Conservation (phyloP, 2,888 invertebrate genomes). For the Perizoma affinitatum region DNA sequence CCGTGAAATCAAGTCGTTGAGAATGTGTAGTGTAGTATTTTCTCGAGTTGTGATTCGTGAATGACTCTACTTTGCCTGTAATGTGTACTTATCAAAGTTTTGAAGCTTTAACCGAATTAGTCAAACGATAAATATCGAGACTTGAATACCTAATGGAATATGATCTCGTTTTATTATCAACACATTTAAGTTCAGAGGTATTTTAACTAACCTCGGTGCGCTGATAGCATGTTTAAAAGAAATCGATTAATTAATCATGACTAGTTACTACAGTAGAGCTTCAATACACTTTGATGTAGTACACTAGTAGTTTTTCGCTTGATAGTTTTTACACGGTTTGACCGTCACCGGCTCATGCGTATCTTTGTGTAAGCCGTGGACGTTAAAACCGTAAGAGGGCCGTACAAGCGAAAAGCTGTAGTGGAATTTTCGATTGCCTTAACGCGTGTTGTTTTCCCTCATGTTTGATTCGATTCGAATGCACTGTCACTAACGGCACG, state of each 20-base stretch:
- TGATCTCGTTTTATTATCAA: slow-evolving; percentile 5
- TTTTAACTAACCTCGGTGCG: not conserved
- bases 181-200: not conserved
- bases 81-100: slow-evolving; percentile 34
- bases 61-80: slow-evolving; percentile 40
- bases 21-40: not conserved
- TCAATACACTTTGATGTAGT: slow-evolving; percentile 13
- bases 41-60: not conserved
- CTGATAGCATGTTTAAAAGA: not conserved
- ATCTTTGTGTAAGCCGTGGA: not conserved
- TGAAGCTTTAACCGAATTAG: slow-evolving; percentile 11
- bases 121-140: slow-evolving; percentile 1
- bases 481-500: slow-evolving; percentile 79
- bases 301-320: slow-evolving; percentile 2
- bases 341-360: not conserved
- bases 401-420: slow-evolving; percentile 30
- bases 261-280: slow-evolving; percentile 2
- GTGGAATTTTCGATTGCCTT: slow-evolving; percentile 63
- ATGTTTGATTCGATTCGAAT: slow-evolving; percentile 76
- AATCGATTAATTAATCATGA: not conserved
- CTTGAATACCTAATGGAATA: slow-evolving; percentile 4
- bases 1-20: not conserved
- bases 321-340: slow-evolving; percentile 9
- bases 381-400: slow-evolving; percentile 4
- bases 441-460: slow-evolving; percentile 79